These are phyloP conservation scores for Hipparchia semele DNA, from an alignment of 2,888 invertebrate genomes.

Conservation along the genomic window DNA sequence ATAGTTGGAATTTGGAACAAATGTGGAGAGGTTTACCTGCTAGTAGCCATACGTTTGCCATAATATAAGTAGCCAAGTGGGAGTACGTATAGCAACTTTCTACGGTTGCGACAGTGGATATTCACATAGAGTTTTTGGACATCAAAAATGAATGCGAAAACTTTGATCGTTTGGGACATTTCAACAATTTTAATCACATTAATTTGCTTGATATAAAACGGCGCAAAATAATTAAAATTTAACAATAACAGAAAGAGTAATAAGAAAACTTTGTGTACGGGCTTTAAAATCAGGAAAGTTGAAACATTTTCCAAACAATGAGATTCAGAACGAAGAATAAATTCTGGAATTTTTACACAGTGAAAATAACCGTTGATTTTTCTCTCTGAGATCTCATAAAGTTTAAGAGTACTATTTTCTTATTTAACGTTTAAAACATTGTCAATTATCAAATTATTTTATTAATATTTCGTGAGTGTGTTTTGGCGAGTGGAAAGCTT, in stretches of 20 bases:
- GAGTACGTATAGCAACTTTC: background rate
- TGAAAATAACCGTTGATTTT: conserved; percentile 1
- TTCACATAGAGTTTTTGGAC: background rate
- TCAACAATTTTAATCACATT: conserved; percentile 7
- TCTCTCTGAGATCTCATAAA: background rate
- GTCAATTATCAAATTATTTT: too few relatives aligned
- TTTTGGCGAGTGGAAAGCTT: too few relatives aligned
- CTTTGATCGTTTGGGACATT: conserved; percentile 4
- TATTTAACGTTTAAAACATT: background rate
- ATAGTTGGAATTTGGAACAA: background rate
- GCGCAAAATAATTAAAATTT: conserved; percentile 9
- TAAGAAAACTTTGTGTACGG: conserved; percentile 14
- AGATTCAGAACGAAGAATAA: conserved; percentile 1
- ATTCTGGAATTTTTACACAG: background rate
- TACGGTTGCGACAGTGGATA: background rate
- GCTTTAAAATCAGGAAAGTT: conserved; percentile 14
- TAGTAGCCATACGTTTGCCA: background rate
- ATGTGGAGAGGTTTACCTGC: background rate
- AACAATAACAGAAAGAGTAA: conserved; percentile 9
- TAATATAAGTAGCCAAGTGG: background rate
- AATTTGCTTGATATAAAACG: conserved; percentile 2
- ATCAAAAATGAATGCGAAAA: conserved; percentile 8
- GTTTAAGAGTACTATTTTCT: background rate
- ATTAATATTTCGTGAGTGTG: too few relatives aligned
- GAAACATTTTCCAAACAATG: background rate